Conservation (phyloP, 2,113 vertebrate genomes). For the Mustelus asterias region DNA sequence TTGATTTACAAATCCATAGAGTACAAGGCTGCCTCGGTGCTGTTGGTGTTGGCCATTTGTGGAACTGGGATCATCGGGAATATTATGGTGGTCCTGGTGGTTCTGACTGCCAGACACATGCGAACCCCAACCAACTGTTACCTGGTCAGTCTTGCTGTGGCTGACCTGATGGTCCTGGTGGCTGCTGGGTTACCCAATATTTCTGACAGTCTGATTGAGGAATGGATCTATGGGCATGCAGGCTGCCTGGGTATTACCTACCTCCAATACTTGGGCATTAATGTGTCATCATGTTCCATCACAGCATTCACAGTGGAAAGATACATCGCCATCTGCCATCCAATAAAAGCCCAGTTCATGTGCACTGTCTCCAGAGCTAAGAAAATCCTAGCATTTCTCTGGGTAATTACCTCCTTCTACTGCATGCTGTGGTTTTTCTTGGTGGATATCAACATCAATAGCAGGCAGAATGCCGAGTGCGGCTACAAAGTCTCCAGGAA, state of each 20-base stretch:
- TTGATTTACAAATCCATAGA: slow-evolving; percentile 51
- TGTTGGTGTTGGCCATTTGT: slow-evolving; percentile 66
- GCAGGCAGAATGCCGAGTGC: slow-evolving; percentile 55
- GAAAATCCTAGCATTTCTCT: slow-evolving; percentile 58
- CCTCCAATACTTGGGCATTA: slow-evolving; percentile 73
- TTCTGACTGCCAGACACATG: slow-evolving; percentile 65
- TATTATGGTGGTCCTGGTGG: slow-evolving; percentile 69
- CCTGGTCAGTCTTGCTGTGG: slow-evolving; percentile 67
- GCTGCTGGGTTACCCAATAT: slow-evolving; percentile 66
- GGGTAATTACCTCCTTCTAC: slow-evolving; percentile 63
- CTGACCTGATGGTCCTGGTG: slow-evolving; percentile 65
- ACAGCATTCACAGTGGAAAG: slow-evolving; percentile 70
- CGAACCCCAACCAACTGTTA: slow-evolving; percentile 70
- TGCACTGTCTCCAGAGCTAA: slow-evolving; percentile 67
- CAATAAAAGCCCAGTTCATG: slow-evolving; percentile 61
- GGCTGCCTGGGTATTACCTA: slow-evolving; percentile 68
- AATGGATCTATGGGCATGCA: slow-evolving; percentile 62
- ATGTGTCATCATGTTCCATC: slow-evolving; percentile 70
- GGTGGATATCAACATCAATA: slow-evolving; percentile 62
- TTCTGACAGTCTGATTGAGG: slow-evolving; percentile 61
- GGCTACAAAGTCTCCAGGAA: slow-evolving; percentile 67
- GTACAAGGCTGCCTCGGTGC: slow-evolving; percentile 61
- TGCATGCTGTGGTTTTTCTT: slow-evolving; percentile 74
- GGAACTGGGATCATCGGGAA: slow-evolving; percentile 66
- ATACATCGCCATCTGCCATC: slow-evolving; percentile 70